Conservation (phyloP, 2,888 invertebrate species). For the Seira sanloemensis region DNA sequence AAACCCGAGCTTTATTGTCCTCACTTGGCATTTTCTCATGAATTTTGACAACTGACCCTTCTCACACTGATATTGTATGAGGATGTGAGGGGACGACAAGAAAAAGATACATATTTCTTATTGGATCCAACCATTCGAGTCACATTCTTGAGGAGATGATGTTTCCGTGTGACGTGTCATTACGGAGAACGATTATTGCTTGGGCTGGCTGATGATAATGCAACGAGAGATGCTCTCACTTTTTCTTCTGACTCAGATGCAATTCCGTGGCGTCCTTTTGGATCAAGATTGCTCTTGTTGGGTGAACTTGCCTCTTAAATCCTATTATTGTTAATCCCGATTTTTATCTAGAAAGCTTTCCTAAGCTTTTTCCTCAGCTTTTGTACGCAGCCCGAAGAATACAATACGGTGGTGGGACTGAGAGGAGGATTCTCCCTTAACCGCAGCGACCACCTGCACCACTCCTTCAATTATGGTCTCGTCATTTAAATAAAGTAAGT, state of each 20-base stretch:
- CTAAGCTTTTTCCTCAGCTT: not conserved
- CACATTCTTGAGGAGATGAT: conserved; percentile 10
- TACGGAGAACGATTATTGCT: conserved; percentile 28
- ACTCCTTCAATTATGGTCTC: not conserved
- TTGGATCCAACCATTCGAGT: not conserved
- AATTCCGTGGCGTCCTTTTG: not conserved
- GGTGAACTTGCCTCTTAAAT: not conserved
- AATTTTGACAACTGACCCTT: conserved; percentile 49
- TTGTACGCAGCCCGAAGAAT: not conserved
- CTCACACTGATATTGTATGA: conserved; percentile 28
- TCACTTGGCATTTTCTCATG: conserved; percentile 20
- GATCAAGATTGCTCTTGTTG: too few relatives aligned
- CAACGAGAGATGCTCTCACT: not conserved
- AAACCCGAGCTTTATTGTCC: conserved; percentile 25
- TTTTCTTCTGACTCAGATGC: not conserved
- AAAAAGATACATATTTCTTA: conserved; percentile 27
- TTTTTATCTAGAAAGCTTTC: not conserved
- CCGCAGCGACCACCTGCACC: conserved; percentile 31
- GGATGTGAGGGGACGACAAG: not conserved
- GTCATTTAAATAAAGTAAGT: not conserved
- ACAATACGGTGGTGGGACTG: too few relatives aligned
- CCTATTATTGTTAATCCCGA: not conserved
- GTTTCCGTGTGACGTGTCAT: conserved; percentile 17
- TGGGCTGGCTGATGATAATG: not conserved
- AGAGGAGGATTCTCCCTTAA: conserved; percentile 14